These are phyloP conservation scores for Pygoscelis adeliae DNA, from an alignment of 2,113 vertebrate genomes.

Conservation along the genomic window DNA sequence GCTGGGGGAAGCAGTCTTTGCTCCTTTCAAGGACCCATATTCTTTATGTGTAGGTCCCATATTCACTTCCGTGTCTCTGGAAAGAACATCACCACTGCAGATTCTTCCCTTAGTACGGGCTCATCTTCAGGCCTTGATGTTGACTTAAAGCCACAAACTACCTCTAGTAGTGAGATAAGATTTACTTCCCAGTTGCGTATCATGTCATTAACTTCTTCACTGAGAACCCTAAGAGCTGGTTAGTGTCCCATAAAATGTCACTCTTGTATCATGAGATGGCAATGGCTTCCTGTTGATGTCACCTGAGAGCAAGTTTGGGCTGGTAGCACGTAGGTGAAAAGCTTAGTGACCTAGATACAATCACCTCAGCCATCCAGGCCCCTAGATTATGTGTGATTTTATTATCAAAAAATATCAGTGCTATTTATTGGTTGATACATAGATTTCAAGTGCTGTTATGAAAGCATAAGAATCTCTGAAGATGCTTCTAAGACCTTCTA, in stretches of 20 bases:
- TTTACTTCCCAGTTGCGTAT: not conserved
- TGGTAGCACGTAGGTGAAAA: not conserved
- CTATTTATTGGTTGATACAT: fast-evolving
- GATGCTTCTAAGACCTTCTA: not conserved
- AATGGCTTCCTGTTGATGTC: not conserved
- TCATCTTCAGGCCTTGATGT: not conserved
- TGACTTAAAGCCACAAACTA: not conserved
- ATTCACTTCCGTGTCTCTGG: not conserved
- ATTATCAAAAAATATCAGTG: not conserved
- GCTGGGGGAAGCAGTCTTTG: not conserved
- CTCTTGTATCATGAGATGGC: not conserved
- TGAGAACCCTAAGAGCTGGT: not conserved
- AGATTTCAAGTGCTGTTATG: not conserved
- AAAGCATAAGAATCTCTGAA: not conserved
- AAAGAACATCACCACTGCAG: not conserved
- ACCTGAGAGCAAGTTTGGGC: not conserved
- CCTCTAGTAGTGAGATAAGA: not conserved
- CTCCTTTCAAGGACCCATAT: not conserved
- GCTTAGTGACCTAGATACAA: not conserved
- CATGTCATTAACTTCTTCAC: not conserved
- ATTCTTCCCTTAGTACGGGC: not conserved
- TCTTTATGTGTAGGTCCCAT: not conserved
- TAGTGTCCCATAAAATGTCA: not conserved
- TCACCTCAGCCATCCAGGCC: not conserved
- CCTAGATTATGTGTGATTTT: not conserved